Evolutionary conservation across 2,797 vertebrate species (phyloP), one percentile per base, ranked within the genome.

Genomic region (Tenualosa thibaudeaui): DNA sequence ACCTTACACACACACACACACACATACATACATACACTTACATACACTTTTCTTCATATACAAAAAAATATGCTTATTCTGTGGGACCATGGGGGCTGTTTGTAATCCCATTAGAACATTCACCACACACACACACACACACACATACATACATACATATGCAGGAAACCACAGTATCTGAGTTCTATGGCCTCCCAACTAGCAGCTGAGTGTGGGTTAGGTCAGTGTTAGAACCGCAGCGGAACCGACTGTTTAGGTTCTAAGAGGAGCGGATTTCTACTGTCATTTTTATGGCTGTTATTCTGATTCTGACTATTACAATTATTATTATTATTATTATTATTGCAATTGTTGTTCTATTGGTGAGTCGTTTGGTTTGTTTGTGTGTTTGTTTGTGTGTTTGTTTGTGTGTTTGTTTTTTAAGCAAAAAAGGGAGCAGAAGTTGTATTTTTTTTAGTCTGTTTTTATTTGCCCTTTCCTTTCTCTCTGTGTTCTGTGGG

Each of bases 211-310:
- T n/a, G 17, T 3, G 56, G 19, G 56, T 22, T 1, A 19, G 56
- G 56, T 58, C 19, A 22, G 56, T 22, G 56, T 58, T 58, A 6
- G 56, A n/a, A n/a, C 19, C 56, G 19, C 17, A 22, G 3, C 54
- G 5, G 54, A 56, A 19, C 54, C 54, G 17, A 56, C 54, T 56
- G 19, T n/a, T 4, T 58, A 19, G 56, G 17, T 22, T 19, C 56
- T 89, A 92, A 87, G 86, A 26, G 53, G 90, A 91, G 91, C 90
- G 89, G 68, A 89, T 93, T 92, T 92, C 90, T 90, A 89, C 92
- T 90, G 89, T 91, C 86, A 88, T 94, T 94, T 94, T 94, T 93
- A 93, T 94, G 92, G 92, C 90, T 94, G 89, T 93, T 95, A 90
- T 94, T 94, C 10, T 15, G 13, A 53, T 53, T 53, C 12, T 22